Percentiles rank a stretch among this genome's conserved stretches.
phyloP scores from a whole-genome alignment of 2,797 vertebrate species.

The Peromyscus attwateri region DNA sequence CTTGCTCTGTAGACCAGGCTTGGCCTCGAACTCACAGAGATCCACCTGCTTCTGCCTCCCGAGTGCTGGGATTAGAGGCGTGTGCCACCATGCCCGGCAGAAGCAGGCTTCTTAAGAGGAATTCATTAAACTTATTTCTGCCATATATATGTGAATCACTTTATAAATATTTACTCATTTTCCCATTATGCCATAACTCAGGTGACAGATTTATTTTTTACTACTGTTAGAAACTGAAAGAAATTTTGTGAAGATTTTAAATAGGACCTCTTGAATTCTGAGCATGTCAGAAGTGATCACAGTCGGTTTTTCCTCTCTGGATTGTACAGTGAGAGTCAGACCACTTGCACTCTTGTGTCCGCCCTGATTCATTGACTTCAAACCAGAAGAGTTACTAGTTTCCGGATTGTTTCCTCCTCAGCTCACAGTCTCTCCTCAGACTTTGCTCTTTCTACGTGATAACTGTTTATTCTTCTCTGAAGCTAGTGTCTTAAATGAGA shows the following conservation, averaged over 20 bases:
- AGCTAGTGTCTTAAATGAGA: constrained; percentile 2
- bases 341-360: constrained; percentile 23
- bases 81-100: too few relatives aligned
- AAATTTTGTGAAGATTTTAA: constrained; percentile 54
- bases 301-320: constrained; percentile 53
- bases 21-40: too few relatives aligned
- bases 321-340: constrained; percentile 50
- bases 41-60: too few relatives aligned
- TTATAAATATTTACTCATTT: constrained; percentile 65
- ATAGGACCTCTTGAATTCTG: constrained; percentile 66
- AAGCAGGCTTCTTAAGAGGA: constrained; percentile 3
- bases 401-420: constrained; percentile 23
- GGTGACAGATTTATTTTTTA: constrained; percentile 44
- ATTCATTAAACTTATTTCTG: constrained; percentile 40
- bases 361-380: constrained; percentile 26
- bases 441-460: neutral
- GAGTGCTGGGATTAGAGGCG: too few relatives aligned
- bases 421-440: constrained; percentile 30
- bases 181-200: constrained; percentile 50
- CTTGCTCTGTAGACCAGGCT: too few relatives aligned
- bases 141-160: constrained; percentile 47
- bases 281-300: constrained; percentile 24
- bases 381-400: constrained; percentile 19
- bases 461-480: constrained; percentile 38
- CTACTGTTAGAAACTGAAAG: constrained; percentile 48